phyloP scores from a whole-genome alignment of 92 coral and sea anemone genomes.

The Palythoa grandis region DNA sequence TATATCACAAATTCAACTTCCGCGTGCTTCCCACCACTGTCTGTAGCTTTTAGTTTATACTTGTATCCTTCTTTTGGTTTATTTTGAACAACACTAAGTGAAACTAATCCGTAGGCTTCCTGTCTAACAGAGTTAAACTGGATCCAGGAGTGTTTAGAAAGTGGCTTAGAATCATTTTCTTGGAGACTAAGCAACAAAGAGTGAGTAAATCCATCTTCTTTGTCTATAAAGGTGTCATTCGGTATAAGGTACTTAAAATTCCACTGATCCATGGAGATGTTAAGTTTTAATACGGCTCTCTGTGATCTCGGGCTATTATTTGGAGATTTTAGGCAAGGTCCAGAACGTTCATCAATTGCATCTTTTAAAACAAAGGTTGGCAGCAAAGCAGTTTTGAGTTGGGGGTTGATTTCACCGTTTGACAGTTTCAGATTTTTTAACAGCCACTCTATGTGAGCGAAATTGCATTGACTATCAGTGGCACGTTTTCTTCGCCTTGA shows the following conservation, averaged over 20 bases:
- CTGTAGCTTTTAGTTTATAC: constrained; percentile 32
- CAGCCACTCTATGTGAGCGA: constrained; percentile 22
- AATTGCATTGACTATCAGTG: constrained; percentile 4
- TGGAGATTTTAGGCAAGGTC: constrained; percentile 39
- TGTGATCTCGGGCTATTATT: constrained; percentile 38
- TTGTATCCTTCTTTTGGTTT: constrained; percentile 28
- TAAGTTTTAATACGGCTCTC: constrained; percentile 30
- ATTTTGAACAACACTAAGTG: constrained; percentile 27
- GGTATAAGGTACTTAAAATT: constrained; percentile 46
- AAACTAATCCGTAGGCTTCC: constrained; percentile 44
- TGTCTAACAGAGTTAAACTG: constrained; percentile 43
- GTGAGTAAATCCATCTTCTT: constrained; percentile 54
- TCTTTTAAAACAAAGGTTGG: constrained; percentile 46
- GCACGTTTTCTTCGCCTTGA: constrained; percentile 24
- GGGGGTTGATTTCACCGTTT: constrained; percentile 24
- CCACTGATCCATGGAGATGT: constrained; percentile 29
- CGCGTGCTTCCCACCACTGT: constrained; percentile 48
- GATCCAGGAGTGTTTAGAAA: constrained; percentile 50
- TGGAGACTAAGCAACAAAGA: constrained; percentile 24
- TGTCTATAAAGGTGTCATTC: constrained; percentile 37
- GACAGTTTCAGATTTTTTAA: constrained; percentile 19
- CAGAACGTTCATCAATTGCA: constrained; percentile 42
- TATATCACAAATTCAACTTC: constrained; percentile 16
- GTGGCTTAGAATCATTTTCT: not conserved
- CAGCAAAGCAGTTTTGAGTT: constrained; percentile 5